Evolutionary conservation across 2,113 vertebrate species (phyloP).

Genomic region (Thryonomys swinderianus): DNA sequence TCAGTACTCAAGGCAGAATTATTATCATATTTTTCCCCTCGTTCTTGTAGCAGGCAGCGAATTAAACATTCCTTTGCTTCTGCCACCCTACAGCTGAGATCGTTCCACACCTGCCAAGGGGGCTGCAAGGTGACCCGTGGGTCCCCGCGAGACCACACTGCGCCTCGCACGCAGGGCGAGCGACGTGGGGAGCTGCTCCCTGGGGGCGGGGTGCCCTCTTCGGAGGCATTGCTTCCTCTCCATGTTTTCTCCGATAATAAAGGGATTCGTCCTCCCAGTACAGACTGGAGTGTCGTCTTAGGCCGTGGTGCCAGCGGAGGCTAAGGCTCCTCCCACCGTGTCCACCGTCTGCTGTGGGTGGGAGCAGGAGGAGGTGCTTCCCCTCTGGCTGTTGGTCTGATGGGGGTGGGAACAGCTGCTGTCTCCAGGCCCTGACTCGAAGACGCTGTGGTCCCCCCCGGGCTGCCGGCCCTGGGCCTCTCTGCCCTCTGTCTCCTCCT

Average conservation of each 20-base stretch:
- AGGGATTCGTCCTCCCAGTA: rapidly evolving
- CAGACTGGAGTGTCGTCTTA: neutral
- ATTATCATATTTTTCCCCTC: neutral
- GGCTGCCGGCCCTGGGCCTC: neutral
- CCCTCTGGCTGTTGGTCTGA: too few species aligned
- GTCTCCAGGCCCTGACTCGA: neutral
- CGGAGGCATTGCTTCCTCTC: neutral
- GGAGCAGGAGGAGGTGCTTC: neutral
- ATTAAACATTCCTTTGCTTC: constrained; percentile 71
- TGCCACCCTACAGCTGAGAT: neutral
- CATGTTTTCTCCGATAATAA: neutral
- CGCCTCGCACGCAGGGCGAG: rapidly evolving
- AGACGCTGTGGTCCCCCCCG: rapidly evolving
- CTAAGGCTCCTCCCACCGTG: neutral
- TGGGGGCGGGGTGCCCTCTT: rapidly evolving
- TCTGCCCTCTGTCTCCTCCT: rapidly evolving
- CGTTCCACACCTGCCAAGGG: constrained; percentile 25
- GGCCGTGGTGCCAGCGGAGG: neutral
- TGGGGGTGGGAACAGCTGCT: rapidly evolving
- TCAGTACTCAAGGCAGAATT: constrained; percentile 43
- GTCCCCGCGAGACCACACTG: rapidly evolving
- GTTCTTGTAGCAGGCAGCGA: constrained; percentile 68
- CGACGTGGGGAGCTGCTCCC: neutral
- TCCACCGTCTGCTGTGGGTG: neutral
- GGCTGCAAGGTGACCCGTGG: constrained; percentile 49